Evolutionary conservation across 2,888 invertebrate genomes (phyloP).

Genomic region (Spicauda simplicius): DNA sequence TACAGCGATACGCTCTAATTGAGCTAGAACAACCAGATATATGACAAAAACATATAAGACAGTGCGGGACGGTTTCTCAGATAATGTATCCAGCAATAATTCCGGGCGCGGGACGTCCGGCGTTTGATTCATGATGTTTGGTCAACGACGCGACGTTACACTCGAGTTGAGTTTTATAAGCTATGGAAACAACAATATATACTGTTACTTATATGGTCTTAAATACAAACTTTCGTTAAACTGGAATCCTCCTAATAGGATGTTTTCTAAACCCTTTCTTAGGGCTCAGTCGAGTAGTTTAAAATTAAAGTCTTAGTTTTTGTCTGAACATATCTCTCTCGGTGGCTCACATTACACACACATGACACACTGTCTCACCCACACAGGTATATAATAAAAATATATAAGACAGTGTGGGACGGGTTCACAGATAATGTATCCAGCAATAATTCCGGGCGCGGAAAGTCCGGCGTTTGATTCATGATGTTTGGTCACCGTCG

Average conservation of each 20-base stretch:
- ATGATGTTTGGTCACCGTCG: constrained; percentile 50
- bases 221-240: no score
- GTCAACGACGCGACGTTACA: constrained; percentile 36
- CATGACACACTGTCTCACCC: no score
- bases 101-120: constrained; percentile 42
- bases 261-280: no score
- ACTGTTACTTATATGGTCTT: neutral
- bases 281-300: no score
- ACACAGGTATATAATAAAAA: no score
- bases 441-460: constrained; percentile 37
- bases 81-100: constrained; percentile 42
- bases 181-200: neutral
- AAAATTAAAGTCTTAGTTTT: no score
- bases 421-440: constrained; percentile 38
- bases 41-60: neutral
- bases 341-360: no score
- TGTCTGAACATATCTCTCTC: no score
- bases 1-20: no score
- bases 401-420: neutral
- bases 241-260: no score
- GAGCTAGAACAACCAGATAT: no score
- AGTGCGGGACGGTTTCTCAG: neutral
- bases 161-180: neutral
- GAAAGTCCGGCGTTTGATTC: constrained; percentile 51
- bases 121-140: constrained; percentile 56